A percentile compares a stretch with the other conserved stretches of the same genome.
Evolutionary conservation across 2,888 invertebrate genomes (phyloP).

Genomic region (Coelopa pilipes): DNA sequence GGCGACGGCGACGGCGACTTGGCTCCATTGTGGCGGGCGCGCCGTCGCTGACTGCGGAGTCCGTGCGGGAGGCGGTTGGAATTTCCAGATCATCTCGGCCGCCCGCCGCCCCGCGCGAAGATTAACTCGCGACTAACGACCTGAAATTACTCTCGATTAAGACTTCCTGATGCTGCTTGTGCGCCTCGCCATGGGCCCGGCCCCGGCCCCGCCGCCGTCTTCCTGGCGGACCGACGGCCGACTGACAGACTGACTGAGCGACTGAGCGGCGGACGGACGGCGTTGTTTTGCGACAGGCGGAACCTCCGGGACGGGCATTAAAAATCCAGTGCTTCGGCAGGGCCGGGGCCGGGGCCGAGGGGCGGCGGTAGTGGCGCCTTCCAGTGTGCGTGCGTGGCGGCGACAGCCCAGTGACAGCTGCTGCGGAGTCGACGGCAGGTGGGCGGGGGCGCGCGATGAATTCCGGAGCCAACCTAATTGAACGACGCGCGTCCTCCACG

Average conservation of each 20-base stretch:
- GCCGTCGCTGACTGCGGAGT: too few relatives aligned
- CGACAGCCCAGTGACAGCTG: slow-evolving; percentile 45
- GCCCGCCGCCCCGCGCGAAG: background rate
- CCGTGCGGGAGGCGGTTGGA: background rate
- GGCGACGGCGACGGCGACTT: too few relatives aligned
- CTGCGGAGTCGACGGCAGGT: background rate
- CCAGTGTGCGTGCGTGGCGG: background rate
- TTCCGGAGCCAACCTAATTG: background rate
- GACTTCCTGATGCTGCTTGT: slow-evolving; percentile 34
- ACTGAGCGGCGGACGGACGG: too few relatives aligned
- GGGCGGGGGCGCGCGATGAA: background rate
- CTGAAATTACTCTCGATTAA: slow-evolving; percentile 36
- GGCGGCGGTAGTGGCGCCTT: too few relatives aligned
- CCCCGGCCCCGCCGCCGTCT: too few relatives aligned
- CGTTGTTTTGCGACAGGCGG: background rate
- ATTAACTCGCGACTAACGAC: slow-evolving; percentile 33
- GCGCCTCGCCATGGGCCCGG: background rate
- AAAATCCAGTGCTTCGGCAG: too few relatives aligned
- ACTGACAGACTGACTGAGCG: too few relatives aligned
- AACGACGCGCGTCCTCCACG: background rate
- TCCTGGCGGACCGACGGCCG: too few relatives aligned
- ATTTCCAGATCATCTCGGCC: slow-evolving; percentile 29
- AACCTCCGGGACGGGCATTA: background rate
- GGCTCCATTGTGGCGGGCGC: too few relatives aligned
- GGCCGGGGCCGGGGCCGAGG: too few relatives aligned